Evolutionary conservation across 2,888 invertebrate genomes (phyloP), one percentile per base, ranked within the genome.

Genomic region (Cartodere bifasciata): DNA sequence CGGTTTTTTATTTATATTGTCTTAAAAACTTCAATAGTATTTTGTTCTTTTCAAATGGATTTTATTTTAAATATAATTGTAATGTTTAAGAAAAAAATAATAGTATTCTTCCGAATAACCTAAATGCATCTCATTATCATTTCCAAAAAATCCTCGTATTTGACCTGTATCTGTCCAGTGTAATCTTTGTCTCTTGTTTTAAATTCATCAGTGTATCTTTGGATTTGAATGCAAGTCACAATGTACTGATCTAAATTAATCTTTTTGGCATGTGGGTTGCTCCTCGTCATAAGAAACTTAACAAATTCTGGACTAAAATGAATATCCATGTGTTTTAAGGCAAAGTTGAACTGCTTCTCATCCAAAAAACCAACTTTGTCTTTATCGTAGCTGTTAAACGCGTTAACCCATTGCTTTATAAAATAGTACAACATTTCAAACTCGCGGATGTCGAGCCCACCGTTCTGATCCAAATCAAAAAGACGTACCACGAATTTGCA

Each of bases 141-240:
- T 36, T 52, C 51, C 23, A 54, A 38, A 39, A 58, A 58, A 35
- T 56, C 57, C 40, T 58, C 57, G 31, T 57, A 58, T 31, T 48
- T 50, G 13, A 58, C 46, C 26, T 47, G 50, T 13, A 58, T 54
- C 29, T 47, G 47, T 4, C 56, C 58, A 2, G 48, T 47, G 28
- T 44, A 52, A 22, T 53, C 40, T 5, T 39, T 41, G 39, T 58
- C 58, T 30, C 55, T 44, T 14, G 44, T 47, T 32, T 55, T 54
- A 34, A 58, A 58, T 33, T 56, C 57, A 23, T 58, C 56, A 1
- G 56, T 56, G 32, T 53, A 58, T 28, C 46, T 48, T 35, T 58
- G 57, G n/a, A 58, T 57, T 34, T 58, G 57, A 9, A 58, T 55
- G 32, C 57, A 58, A n/a, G 52, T 54, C 2, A 58, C 47, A 4